Conservation (phyloP, 1,140 invertebrate genomes). For the Drosophila repletoides region DNA sequence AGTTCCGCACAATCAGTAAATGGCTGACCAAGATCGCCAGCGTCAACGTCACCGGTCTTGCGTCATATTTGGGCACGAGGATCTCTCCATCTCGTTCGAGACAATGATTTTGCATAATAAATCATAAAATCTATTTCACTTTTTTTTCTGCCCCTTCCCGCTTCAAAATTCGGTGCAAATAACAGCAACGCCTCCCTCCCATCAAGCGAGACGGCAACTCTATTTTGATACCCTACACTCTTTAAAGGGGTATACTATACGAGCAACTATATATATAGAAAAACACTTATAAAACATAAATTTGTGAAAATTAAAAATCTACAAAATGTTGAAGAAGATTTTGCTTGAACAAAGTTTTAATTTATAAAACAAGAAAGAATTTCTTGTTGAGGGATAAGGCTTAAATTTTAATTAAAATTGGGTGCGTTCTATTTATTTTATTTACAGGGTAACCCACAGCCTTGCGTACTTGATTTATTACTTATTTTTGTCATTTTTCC, state of each 20-base stretch:
- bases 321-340: too few species aligned
- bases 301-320: too few species aligned
- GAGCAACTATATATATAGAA: too few species aligned
- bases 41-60: conserved; percentile 13
- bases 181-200: background rate
- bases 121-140: conserved; percentile 21
- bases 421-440: background rate
- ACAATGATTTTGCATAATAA: conserved; percentile 35
- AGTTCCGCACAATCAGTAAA: conserved; percentile 17
- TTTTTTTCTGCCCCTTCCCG: too few species aligned
- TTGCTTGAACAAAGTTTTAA: too few species aligned
- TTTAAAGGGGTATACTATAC: background rate
- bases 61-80: conserved; percentile 22
- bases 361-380: too few species aligned
- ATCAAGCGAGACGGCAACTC: background rate
- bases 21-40: conserved; percentile 12
- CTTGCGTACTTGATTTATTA: background rate
- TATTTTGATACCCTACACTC: background rate
- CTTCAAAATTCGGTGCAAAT: background rate
- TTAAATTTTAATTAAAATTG: background rate
- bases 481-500: background rate
- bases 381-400: too few species aligned
- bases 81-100: background rate
- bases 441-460: background rate
- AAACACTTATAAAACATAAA: background rate